Conservation (phyloP, 2,797 vertebrate species). For the Schizopygopsis pylzovi region DNA sequence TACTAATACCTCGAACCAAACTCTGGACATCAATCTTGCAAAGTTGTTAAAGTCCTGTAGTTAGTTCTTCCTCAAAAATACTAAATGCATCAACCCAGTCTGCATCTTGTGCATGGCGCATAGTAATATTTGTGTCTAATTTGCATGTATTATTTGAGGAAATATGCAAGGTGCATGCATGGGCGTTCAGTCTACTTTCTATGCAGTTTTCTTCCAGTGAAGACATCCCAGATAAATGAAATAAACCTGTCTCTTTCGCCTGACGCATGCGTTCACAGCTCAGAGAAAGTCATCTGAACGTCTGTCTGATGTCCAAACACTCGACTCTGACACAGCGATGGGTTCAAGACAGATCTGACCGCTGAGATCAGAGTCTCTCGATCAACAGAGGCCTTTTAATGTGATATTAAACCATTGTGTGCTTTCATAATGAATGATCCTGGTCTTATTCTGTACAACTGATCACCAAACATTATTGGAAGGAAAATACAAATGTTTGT, state of each 20-base stretch:
- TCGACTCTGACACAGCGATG: background rate
- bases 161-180: background rate
- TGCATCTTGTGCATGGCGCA: background rate
- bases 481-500: background rate
- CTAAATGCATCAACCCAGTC: background rate
- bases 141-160: background rate
- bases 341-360: slow-evolving; percentile 1
- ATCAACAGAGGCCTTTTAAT: background rate
- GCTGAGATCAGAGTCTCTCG: slow-evolving; percentile 6
- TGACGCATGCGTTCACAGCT: background rate
- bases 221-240: background rate
- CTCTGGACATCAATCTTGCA: background rate
- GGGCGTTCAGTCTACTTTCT: background rate
- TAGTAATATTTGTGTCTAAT: background rate
- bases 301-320: background rate
- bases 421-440: background rate
- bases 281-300: background rate
- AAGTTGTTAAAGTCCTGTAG: background rate
- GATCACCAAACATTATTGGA: background rate
- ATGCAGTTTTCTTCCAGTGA: background rate
- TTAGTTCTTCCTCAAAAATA: background rate
- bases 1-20: background rate
- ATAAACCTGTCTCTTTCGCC: background rate
- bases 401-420: background rate
- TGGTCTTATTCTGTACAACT: background rate